Evolutionary conservation across 2,888 invertebrate species (phyloP), one percentile per base, ranked within the genome.

Genomic region (Microchrysa polita): DNA sequence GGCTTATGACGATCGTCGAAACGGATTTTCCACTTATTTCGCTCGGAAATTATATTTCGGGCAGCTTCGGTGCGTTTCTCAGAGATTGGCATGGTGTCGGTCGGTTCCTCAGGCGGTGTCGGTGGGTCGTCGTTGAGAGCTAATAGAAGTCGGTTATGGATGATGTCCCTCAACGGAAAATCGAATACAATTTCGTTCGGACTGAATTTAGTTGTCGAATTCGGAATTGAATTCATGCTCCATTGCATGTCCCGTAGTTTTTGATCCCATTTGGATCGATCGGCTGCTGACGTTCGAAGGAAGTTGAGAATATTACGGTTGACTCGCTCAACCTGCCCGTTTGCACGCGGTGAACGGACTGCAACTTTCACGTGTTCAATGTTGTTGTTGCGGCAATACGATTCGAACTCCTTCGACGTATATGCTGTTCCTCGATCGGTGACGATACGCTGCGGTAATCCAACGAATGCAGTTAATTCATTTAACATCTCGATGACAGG

Each of bases 71-170:
- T 57, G n/a, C 57, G 57, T 16, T 57, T 57, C 12, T 57, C 18
- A 2, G 16, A 16, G 57, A 57, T 57, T 12, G 2, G 22, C 57
- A 57, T 57, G 18, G 22, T 4, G 16, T 57, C 4, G 18, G 12
- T 57, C 12, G 77, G 76, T 65, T 76, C 75, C 34, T 77, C 60
- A 67, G 79, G 78, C 55, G 77, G 74, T 18, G 73, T 77, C 12
- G 75, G 73, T 44, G 60, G 14, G 12, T 40, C 57, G 10, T 72
- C 72, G 44, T 75, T 72, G 2, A 76, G 42, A 16, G 9, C 52
- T 10, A 23, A 14, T 23, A 67, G 2, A 1, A 67, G 42, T 4
- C 22, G 23, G 22, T 67, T 67, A 14, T 44, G 23, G 48, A 67
- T 67, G 1, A 67, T 52, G 23, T 52, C 52, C 16, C 22, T 23